A percentile compares a stretch with the other conserved stretches of the same genome.
Evolutionary conservation across 2,113 vertebrate species (phyloP).

Genomic region (Porphyrio hochstetteri): DNA sequence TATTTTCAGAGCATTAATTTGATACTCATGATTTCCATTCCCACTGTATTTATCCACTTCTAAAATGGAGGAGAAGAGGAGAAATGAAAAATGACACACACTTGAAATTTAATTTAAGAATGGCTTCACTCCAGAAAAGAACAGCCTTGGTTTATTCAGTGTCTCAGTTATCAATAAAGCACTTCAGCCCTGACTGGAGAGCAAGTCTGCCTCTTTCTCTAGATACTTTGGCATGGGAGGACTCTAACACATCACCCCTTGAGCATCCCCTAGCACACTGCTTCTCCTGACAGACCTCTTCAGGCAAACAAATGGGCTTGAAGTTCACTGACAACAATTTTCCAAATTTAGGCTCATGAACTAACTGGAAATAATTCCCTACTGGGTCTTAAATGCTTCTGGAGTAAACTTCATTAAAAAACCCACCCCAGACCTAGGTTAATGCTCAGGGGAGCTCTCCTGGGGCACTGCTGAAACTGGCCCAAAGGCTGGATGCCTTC

Average conservation of each 20-base stretch:
- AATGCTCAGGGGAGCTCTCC: not conserved
- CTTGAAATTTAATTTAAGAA: not conserved
- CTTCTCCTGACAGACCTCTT: not conserved
- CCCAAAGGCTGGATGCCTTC: not conserved
- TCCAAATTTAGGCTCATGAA: not conserved
- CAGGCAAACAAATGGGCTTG: not conserved
- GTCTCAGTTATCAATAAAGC: not conserved
- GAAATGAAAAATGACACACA: not conserved
- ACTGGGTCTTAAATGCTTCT: not conserved
- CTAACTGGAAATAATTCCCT: not conserved
- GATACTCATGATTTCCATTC: not conserved
- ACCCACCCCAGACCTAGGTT: not conserved
- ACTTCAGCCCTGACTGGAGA: not conserved
- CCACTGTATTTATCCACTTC: not conserved
- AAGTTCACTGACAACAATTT: not conserved
- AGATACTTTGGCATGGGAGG: not conserved
- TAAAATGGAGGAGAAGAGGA: not conserved
- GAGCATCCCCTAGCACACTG: fast-evolving
- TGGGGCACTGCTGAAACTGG: not conserved
- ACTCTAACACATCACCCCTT: not conserved
- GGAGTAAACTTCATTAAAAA: not conserved
- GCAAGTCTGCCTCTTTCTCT: not conserved
- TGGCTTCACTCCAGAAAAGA: not conserved
- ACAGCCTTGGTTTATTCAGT: not conserved
- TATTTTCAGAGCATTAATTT: not conserved